A percentile compares a stretch with the other conserved stretches of the same genome.
phyloP scores from a whole-genome alignment of 2,888 invertebrate species.

The Acronicta aceris region DNA sequence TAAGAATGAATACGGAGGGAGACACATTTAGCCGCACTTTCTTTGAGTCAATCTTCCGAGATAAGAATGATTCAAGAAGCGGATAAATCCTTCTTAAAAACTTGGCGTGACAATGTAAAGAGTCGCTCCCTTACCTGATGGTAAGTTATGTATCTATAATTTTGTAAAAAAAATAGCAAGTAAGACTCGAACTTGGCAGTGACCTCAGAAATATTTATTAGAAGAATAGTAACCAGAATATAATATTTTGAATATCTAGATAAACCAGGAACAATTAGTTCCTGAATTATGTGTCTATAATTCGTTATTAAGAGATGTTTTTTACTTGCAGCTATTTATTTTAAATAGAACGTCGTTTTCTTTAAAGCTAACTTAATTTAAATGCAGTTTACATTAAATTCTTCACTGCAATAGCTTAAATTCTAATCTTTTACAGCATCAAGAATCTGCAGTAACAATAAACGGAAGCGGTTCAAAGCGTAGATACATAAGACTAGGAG shows the following conservation, averaged over 20 bases:
- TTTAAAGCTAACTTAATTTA: no score
- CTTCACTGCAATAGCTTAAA: neutral
- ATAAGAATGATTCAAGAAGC: neutral
- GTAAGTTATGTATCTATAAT: neutral
- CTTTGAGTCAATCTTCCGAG: neutral
- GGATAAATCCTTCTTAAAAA: slow-evolving; percentile 1
- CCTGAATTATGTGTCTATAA: no score
- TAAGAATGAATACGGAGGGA: slow-evolving; percentile 2
- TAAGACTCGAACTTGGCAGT: no score
- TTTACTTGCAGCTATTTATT: no score
- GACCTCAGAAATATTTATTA: no score
- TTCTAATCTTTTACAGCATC: slow-evolving; percentile 10
- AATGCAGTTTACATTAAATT: no score
- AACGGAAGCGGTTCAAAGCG: neutral
- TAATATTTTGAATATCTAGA: no score
- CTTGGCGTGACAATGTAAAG: neutral
- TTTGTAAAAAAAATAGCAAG: no score
- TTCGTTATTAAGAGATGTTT: no score
- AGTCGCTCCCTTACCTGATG: neutral
- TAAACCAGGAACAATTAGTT: no score
- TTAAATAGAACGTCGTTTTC: no score
- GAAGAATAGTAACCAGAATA: no score
- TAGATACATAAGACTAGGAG: neutral
- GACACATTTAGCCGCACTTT: neutral
- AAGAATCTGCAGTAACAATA: neutral